phyloP scores from a whole-genome alignment of 2,888 invertebrate species.

The Stenurella melanura region DNA sequence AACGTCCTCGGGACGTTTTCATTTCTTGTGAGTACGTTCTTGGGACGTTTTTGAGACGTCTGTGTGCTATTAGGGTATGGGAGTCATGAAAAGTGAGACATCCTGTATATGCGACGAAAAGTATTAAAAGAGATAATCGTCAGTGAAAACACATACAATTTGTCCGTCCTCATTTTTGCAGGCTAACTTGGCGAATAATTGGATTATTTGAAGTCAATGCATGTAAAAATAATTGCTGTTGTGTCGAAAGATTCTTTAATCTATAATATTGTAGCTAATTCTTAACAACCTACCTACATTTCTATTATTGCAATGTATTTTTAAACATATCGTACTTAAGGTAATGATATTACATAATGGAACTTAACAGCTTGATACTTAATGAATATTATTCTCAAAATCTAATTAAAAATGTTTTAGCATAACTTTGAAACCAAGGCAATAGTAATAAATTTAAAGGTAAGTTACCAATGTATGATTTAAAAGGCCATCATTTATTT shows the following conservation, averaged over 20 bases:
- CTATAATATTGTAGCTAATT: neutral
- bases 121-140: neutral
- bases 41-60: too few species aligned
- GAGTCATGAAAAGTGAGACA: too few species aligned
- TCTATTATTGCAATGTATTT: neutral
- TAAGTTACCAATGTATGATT: neutral
- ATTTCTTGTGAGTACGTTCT: too few species aligned
- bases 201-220: neutral
- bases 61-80: too few species aligned
- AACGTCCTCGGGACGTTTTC: too few species aligned
- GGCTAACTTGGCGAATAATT: neutral
- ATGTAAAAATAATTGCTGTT: neutral
- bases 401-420: slow-evolving; percentile 4
- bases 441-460: slow-evolving; percentile 11
- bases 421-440: neutral
- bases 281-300: neutral
- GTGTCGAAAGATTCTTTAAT: slow-evolving; percentile 15
- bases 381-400: neutral
- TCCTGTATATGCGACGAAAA: neutral
- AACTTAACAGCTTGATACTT: neutral
- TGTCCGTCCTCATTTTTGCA: neutral
- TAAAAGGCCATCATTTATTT: neutral
- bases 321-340: slow-evolving; percentile 1
- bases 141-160: neutral
- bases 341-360: slow-evolving; percentile 5